Evolutionary conservation across 2,113 vertebrate genomes (phyloP).

Genomic region (Phalacrocorax aristotelis): DNA sequence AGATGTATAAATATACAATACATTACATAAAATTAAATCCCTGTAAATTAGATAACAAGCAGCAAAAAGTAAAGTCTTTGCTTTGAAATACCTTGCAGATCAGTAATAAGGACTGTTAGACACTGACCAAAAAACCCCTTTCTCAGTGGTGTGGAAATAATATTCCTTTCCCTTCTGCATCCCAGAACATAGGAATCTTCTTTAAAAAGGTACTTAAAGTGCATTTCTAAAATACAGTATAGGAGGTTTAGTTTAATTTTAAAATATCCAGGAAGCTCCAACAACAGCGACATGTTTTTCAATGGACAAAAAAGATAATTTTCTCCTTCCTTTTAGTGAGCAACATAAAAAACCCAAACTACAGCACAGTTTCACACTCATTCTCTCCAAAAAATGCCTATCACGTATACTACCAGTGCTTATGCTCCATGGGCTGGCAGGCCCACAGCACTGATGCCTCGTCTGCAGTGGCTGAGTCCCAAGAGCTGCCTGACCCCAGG

Average conservation of each 20-base stretch:
- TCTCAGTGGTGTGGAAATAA: not conserved
- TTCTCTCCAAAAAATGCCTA: not conserved
- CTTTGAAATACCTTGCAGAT: constrained; percentile 67
- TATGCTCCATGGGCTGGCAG: constrained; percentile 72
- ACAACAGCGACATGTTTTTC: not conserved
- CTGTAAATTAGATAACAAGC: constrained; percentile 80
- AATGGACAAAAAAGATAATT: not conserved
- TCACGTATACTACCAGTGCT: not conserved
- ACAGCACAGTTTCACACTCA: not conserved
- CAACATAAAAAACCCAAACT: not conserved
- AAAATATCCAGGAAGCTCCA: not conserved
- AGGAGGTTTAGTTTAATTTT: not conserved
- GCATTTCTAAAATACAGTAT: constrained; percentile 35
- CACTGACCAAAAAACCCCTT: not conserved
- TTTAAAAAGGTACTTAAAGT: constrained; percentile 55
- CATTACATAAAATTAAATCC: constrained; percentile 74
- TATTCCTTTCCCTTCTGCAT: not conserved
- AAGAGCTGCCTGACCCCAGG: constrained; percentile 71
- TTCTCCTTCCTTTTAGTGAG: not conserved
- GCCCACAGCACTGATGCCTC: constrained; percentile 55
- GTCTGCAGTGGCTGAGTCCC: not conserved
- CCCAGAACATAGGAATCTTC: not conserved
- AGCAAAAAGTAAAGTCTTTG: constrained; percentile 81
- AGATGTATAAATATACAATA: constrained; percentile 86
- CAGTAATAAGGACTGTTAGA: not conserved